A percentile compares a stretch with the other conserved stretches of the same genome.
Evolutionary conservation across 2,888 invertebrate genomes (phyloP).

Genomic region (Pollenia amentaria): DNA sequence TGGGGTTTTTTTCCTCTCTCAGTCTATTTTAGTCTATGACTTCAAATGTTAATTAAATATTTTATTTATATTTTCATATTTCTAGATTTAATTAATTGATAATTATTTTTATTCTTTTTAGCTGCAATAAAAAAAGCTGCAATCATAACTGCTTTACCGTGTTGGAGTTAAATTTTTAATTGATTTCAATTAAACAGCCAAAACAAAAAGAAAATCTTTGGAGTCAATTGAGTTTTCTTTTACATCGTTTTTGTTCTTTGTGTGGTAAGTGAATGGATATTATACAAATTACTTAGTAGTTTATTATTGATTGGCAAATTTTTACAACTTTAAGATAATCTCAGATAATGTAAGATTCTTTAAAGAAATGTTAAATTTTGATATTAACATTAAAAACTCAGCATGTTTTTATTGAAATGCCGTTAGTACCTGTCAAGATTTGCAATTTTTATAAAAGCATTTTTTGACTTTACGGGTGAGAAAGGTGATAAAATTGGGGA

Average conservation of each 20-base stretch:
- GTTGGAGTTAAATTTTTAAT: conserved; percentile 11
- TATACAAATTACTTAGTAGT: no score
- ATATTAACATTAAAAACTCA: no score
- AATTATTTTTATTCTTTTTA: conserved; percentile 7
- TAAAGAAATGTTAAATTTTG: no score
- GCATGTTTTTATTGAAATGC: no score
- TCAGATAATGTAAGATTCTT: no score
- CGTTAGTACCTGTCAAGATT: no score
- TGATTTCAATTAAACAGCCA: conserved; percentile 10
- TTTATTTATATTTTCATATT: neutral
- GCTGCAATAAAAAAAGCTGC: conserved; percentile 7
- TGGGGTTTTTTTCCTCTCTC: no score
- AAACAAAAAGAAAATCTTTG: conserved; percentile 8
- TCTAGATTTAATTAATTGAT: conserved; percentile 17
- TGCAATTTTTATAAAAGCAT: no score
- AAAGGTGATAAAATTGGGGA: no score
- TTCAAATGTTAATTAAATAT: no score
- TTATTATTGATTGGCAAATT: neutral
- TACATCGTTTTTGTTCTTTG: conserved; percentile 28
- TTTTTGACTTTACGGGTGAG: no score
- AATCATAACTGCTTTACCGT: neutral
- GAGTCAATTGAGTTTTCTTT: conserved; percentile 7
- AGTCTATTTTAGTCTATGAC: no score
- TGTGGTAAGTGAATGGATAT: conserved; percentile 54
- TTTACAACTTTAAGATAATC: neutral